Evolutionary conservation across 2,113 vertebrate genomes (phyloP).

Genomic region (Rhadina sibilatrix): DNA sequence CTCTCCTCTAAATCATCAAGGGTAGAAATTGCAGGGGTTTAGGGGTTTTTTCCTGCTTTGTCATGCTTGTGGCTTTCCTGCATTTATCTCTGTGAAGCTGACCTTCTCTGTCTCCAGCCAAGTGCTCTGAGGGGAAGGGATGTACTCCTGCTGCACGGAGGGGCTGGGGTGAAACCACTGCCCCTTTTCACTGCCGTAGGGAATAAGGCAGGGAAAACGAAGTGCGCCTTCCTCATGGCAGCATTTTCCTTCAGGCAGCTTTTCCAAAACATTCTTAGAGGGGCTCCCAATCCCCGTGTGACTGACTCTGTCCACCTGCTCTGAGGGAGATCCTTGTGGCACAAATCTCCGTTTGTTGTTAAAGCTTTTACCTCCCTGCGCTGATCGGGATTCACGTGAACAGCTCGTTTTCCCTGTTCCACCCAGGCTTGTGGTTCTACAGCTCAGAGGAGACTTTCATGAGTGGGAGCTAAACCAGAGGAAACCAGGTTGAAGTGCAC

Average conservation of each 20-base stretch:
- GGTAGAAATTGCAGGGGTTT: background rate
- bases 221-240: background rate
- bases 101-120: background rate
- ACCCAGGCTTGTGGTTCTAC: background rate
- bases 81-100: background rate
- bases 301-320: background rate
- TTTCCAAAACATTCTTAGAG: background rate
- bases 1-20: background rate
- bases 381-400: background rate
- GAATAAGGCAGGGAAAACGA: background rate
- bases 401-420: background rate
- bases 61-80: slow-evolving; percentile 15
- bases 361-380: background rate
- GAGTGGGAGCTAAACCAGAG: background rate
- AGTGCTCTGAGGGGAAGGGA: background rate
- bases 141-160: background rate
- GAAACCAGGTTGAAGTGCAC: fast-evolving
- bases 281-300: background rate
- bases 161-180: background rate
- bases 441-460: background rate
- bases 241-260: background rate
- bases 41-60: background rate
- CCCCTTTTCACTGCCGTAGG: background rate
- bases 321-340: background rate
- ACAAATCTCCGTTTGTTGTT: background rate